These are phyloP conservation scores for Elgaria multicarinata DNA, from an alignment of 2,113 vertebrate species.

Conservation along the genomic window DNA sequence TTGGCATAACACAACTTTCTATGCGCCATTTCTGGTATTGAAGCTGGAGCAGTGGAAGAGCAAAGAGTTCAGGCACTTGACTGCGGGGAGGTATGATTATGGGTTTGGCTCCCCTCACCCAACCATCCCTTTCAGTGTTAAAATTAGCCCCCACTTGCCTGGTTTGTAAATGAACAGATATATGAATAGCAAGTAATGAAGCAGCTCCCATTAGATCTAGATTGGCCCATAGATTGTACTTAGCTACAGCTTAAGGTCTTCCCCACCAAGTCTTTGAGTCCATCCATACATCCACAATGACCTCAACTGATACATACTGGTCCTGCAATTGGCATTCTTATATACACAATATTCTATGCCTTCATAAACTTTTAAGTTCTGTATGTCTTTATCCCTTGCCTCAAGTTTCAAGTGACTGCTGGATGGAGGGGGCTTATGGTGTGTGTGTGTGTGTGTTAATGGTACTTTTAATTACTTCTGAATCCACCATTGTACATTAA, in stretches of 20 bases:
- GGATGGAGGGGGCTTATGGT: neutral
- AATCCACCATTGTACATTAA: neutral
- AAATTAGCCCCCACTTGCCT: neutral
- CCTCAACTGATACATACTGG: neutral
- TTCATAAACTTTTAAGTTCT: neutral
- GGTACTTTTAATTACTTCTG: neutral
- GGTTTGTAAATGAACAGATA: neutral
- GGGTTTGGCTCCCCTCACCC: neutral
- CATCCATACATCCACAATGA: neutral
- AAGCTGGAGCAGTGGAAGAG: neutral
- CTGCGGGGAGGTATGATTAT: neutral
- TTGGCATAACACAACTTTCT: neutral
- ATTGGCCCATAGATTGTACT: neutral
- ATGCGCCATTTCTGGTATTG: neutral
- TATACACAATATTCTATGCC: neutral
- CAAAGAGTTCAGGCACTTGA: neutral
- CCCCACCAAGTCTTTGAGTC: neutral
- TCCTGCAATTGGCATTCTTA: neutral
- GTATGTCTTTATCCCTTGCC: neutral
- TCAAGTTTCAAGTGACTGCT: neutral
- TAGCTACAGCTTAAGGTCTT: neutral
- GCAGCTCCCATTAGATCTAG: neutral
- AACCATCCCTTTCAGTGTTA: neutral
- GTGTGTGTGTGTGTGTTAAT: neutral
- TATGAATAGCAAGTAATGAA: neutral